Base-by-base conservation (phyloP, 2,888 invertebrate species). In the Nineta flava region DNA sequence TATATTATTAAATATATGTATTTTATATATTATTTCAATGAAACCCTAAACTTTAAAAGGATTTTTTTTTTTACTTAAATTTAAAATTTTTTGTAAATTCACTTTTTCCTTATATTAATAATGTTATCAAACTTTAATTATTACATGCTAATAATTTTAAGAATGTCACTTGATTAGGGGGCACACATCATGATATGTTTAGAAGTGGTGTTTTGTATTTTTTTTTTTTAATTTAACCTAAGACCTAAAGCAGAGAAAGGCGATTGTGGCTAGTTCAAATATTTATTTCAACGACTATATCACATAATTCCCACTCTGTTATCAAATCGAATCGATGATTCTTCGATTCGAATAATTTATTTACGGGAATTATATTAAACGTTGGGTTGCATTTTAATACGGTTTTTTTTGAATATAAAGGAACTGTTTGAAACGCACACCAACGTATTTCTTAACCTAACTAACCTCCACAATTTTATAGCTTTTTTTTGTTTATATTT, bases 131-230 rank as follows among this genome's bases (percentile, higher is more conserved):
- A 67, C 61, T 65, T 64, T 62, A 59, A 60, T 60, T 55, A 64
- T 65, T 64, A 67, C 64, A 65, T 64, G 61, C 64, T 67, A 67
- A 65, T 26, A 59, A 66, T 66, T 70, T 71, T 70, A 71, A 61
- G 70, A 69, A 68, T 68, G 68, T 70, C 70, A 70, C 69, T 71
- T 70, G 77, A 76, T 76, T 77, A 77, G 79, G 26, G 80, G 81
- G 81, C 80, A 80, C 80, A 79, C 77, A 76, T 76, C 77, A 71
- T 81, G 81, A 81, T 81, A 81, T 81, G 81, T 81, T 79, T 80
- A 77, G 79, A 79, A 75, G 74, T 77, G 77, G 77, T 72, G 75
- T 76, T 78, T 77, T 76, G 75, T 73, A 73, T 67, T 65, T 71
- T 71, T 61, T 69, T 68, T 62, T 53, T 52, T 53, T 54, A 52